These are phyloP conservation scores for Harpalus rufipes DNA, from an alignment of 2,888 invertebrate genomes.

Conservation along the genomic window DNA sequence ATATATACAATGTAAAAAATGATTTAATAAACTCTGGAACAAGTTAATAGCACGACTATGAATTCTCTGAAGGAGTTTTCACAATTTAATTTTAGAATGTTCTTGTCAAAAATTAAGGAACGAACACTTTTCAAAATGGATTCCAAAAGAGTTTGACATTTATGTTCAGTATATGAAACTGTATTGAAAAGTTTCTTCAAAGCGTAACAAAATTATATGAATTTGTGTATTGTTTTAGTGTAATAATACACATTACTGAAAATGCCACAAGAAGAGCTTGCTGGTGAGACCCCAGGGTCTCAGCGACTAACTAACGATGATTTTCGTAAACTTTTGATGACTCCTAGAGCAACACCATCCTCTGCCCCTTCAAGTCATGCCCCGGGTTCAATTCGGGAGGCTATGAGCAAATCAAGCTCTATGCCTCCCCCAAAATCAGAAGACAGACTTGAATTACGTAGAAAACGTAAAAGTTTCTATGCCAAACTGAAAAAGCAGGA, in stretches of 20 bases:
- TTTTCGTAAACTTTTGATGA: slow-evolving; percentile 96
- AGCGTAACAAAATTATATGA: too few species aligned
- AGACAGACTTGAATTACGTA: slow-evolving; percentile 89
- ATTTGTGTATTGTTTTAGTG: background rate
- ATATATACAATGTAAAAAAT: too few species aligned
- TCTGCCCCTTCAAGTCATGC: slow-evolving; percentile 78
- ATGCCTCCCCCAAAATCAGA: slow-evolving; percentile 78
- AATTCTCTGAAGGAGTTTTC: background rate
- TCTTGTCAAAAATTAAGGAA: background rate
- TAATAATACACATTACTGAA: slow-evolving; percentile 68
- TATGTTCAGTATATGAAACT: background rate
- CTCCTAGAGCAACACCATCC: slow-evolving; percentile 89
- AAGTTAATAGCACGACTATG: background rate
- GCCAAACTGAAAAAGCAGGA: slow-evolving; percentile 96
- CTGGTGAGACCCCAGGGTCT: slow-evolving; percentile 83
- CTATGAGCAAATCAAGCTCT: slow-evolving; percentile 81
- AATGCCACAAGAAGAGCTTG: slow-evolving; percentile 79
- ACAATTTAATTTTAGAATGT: background rate
- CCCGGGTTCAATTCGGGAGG: slow-evolving; percentile 84
- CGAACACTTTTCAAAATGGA: slow-evolving; percentile 24
- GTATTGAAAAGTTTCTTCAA: background rate
- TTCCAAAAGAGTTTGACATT: slow-evolving; percentile 22
- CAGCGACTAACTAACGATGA: slow-evolving; percentile 97
- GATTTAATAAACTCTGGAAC: background rate
- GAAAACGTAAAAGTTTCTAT: slow-evolving; percentile 97